Percentiles rank a stretch among this genome's conserved stretches.
These are phyloP conservation scores for Parelbella ahira DNA, from an alignment of 2,888 invertebrate genomes.

Conservation along the genomic window DNA sequence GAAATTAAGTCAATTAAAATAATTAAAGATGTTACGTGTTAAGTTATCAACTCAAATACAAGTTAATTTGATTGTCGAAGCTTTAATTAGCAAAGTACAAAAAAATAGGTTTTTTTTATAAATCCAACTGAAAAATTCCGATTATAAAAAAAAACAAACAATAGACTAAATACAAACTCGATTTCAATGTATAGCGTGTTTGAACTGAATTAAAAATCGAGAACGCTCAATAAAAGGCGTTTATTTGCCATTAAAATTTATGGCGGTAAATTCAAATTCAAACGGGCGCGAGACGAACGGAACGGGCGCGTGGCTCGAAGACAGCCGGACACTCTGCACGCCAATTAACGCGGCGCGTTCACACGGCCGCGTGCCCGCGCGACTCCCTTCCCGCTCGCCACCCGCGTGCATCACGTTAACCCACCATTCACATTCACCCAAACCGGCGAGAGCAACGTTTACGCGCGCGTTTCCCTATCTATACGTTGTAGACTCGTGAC, in stretches of 20 bases:
- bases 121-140: no score
- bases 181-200: conserved; percentile 12
- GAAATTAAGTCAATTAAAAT: no score
- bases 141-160: background rate
- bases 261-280: conserved; percentile 56
- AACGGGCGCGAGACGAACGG: conserved; percentile 47
- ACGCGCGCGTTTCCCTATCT: conserved; percentile 44
- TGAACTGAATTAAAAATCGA: conserved; percentile 28
- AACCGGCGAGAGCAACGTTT: conserved; percentile 43
- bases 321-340: conserved; percentile 66
- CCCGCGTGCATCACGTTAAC: conserved; percentile 31
- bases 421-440: conserved; percentile 45
- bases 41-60: no score
- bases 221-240: conserved; percentile 31
- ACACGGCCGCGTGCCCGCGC: conserved; percentile 53
- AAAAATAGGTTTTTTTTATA: no score
- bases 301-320: conserved; percentile 55
- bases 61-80: no score
- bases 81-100: no score
- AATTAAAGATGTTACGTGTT: no score
- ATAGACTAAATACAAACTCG: conserved; percentile 3
- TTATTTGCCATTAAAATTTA: conserved; percentile 44
- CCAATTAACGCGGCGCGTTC: conserved; percentile 74
- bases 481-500: conserved; percentile 43
- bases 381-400: conserved; percentile 49